Percentiles rank a stretch among this genome's conserved stretches.
Conservation (phyloP, 2,797 vertebrate genomes). For the Anas georgica region DNA sequence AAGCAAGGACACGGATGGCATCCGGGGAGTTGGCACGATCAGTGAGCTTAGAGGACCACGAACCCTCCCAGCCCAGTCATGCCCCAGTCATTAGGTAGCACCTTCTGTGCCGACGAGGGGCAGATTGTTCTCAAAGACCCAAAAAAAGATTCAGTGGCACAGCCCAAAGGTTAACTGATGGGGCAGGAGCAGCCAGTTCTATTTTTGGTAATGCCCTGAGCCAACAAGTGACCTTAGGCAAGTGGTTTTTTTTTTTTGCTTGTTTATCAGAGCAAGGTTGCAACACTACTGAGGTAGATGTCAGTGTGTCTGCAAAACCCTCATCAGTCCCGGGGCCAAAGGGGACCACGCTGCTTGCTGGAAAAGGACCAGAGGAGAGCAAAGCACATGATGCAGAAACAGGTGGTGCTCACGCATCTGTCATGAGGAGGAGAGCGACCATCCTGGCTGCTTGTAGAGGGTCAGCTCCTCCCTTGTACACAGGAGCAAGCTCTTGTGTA, state of each 20-base stretch:
- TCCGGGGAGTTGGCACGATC: not conserved
- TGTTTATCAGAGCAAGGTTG: not conserved
- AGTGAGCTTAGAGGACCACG: not conserved
- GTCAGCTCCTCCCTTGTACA: not conserved
- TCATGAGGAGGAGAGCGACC: not conserved
- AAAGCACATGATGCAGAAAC: not conserved
- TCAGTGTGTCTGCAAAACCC: not conserved
- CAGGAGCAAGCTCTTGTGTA: not conserved
- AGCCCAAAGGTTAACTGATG: not conserved
- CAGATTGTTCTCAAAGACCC: fast-evolving
- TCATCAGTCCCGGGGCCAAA: not conserved
- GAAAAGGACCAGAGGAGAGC: not conserved
- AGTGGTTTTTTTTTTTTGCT: not conserved
- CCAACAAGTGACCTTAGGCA: not conserved
- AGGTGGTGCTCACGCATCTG: not conserved
- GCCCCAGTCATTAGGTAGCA: not conserved
- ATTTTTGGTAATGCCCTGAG: not conserved
- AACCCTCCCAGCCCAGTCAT: not conserved
- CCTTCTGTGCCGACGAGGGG: not conserved
- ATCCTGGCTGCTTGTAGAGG: not conserved
- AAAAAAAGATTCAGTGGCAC: not conserved
- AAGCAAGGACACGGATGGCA: not conserved
- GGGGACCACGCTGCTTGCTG: fast-evolving
- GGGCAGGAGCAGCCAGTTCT: not conserved
- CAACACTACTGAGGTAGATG: not conserved